Conservation (phyloP, 2,113 vertebrate genomes). For the Ancistrus triradiatus region DNA sequence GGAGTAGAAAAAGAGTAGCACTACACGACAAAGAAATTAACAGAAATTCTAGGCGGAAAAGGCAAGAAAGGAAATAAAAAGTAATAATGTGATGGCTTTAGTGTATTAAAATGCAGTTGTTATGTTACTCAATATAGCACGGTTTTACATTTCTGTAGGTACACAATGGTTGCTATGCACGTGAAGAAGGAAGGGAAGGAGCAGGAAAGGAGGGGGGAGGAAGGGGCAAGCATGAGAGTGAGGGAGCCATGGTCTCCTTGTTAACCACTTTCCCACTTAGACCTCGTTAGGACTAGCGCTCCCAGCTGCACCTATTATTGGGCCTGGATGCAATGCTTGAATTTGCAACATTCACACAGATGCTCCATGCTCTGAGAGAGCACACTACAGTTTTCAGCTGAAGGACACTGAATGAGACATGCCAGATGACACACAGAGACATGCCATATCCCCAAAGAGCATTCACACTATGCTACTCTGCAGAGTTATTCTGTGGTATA, state of each 20-base stretch:
- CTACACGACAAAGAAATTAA: conserved; percentile 18
- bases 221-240: conserved; percentile 29
- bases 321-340: conserved; percentile 49
- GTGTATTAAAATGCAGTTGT: conserved; percentile 26
- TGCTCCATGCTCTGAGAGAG: conserved; percentile 6
- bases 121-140: conserved; percentile 24
- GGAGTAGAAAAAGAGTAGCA: conserved; percentile 1
- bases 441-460: neutral
- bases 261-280: conserved; percentile 70
- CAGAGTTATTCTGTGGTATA: neutral
- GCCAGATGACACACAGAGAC: neutral
- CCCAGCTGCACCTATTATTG: conserved; percentile 56
- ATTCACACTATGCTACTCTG: neutral
- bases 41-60: conserved; percentile 26
- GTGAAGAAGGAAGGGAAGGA: conserved; percentile 28
- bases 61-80: conserved; percentile 14
- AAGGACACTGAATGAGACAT: conserved; percentile 14
- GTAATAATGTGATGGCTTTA: conserved; percentile 27
- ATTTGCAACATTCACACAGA: conserved; percentile 38
- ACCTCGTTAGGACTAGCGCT: conserved; percentile 64
- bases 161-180: conserved; percentile 50
- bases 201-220: conserved; percentile 11
- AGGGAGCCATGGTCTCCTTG: conserved; percentile 45
- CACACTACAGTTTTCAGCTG: conserved; percentile 4
- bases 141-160: conserved; percentile 20